Evolutionary conservation across 2,888 invertebrate species (phyloP), one percentile per base, ranked within the genome.

Genomic region (Bombyx huttoni): DNA sequence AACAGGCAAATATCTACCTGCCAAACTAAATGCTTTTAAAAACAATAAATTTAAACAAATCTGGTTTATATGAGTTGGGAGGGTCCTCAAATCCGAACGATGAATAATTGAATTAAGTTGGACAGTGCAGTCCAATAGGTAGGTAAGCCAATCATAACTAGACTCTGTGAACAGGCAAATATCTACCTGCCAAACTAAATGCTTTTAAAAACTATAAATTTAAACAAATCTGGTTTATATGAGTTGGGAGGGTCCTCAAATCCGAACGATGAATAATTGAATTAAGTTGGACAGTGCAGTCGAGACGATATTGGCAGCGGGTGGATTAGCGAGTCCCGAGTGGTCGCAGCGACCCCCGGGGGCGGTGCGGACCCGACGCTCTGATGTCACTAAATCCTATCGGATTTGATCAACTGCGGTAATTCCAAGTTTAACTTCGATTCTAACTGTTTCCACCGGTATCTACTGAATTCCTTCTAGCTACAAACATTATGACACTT

Each of bases 1-100:
- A 40, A 12, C 9, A 1, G 7, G 40, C 40, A 40, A 40, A 40
- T 12, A 40, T 40, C 5, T 24, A 24, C 24, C 40, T 40, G 40
- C 40, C 65, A 71, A 68, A 67, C 68, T 69, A 68, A 70, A 68
- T 64, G 65, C 40, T 40, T 40, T 12, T 10, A 40, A 8, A 40
- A 40, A 40, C 40, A 40, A 40, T 40, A 40, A 40, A 40, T 40
- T 40, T 40, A 40, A 40, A 40, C 12, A 40, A 12, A 40, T 40
- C 40, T 40, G 40, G 40, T 40, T 40, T 40, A 40, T 40, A 40
- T 40, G 40, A 10, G 9, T 8, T 40, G 9, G 40, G 40, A 10
- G 40, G 1, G 40, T 40, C 12, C 40, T 40, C 40, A 12, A 40
- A 40, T 40, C 40, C 40, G 40, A 40, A 8, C 40, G 40, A 40